phyloP scores from a whole-genome alignment of 2,888 invertebrate genomes.

The Drosophila meridionalis region DNA sequence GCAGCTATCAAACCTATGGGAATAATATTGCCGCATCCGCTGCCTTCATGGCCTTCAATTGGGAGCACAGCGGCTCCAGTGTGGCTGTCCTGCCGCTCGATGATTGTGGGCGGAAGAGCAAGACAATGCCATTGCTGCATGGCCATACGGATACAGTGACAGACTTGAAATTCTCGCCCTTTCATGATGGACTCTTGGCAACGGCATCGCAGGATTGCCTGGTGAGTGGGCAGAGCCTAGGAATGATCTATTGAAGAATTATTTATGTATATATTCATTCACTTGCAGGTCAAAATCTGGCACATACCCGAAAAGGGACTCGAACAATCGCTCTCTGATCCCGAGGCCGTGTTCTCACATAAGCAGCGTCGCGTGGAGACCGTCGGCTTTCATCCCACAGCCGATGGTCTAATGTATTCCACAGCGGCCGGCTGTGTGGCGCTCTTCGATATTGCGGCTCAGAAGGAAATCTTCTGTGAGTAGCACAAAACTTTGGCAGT shows the following conservation, averaged over 20 bases:
- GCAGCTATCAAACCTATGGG: constrained; percentile 96
- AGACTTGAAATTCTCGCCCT: constrained; percentile 97
- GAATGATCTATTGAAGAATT: not conserved
- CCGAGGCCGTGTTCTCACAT: constrained; percentile 92
- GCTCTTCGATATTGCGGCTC: constrained; percentile 93
- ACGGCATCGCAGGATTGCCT: constrained; percentile 96
- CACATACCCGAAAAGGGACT: constrained; percentile 93
- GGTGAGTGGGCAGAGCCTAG: constrained; percentile 84
- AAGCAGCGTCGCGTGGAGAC: constrained; percentile 95
- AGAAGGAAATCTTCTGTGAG: constrained; percentile 92
- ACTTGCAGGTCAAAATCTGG: constrained; percentile 93
- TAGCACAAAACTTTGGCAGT: constrained; percentile 1
- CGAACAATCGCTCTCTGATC: constrained; percentile 90
- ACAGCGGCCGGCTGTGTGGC: constrained; percentile 93
- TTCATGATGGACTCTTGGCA: constrained; percentile 95
- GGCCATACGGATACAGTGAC: constrained; percentile 96
- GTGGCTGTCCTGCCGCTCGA: constrained; percentile 95
- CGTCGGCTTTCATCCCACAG: constrained; percentile 95
- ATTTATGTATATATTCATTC: not conserved
- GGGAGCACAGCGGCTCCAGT: constrained; percentile 96
- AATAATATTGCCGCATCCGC: constrained; percentile 97
- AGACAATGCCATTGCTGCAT: constrained; percentile 94
- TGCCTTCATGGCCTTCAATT: constrained; percentile 97
- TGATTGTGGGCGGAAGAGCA: constrained; percentile 94
- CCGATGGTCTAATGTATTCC: constrained; percentile 94